Evolutionary conservation across 64 coral and sea anemone genomes (phyloP), one percentile per base, ranked within the genome.

Genomic region (Catalaphyllia jardinei): DNA sequence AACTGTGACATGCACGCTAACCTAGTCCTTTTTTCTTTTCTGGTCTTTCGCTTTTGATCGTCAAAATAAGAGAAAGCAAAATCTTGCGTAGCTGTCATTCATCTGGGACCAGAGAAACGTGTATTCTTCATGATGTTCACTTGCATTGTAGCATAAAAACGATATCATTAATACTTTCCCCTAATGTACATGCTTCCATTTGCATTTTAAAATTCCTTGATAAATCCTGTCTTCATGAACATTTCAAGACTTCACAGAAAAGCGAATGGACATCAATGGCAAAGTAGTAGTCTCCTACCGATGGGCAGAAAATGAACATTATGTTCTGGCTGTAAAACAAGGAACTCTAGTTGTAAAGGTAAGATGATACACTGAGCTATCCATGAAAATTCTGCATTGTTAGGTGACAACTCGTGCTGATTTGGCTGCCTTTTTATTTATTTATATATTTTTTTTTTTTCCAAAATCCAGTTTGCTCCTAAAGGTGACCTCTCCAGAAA

Each of bases 301-400:
- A 20, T 75, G 73, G 73, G 13, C 27, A 39, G 14, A 39, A 17
- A 22, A 75, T 22, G 16, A 8, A 5, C 31, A 42, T 49, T 75
- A 75, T 42, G 73, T 75, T 6, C 16, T 75, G 30, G 73, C 73
- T 39, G 73, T 75, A 42, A 75, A 75, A 17, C 30, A 75, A 75
- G 73, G 73, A 42, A 20, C 16, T 31, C 28, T 75, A 35, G 15
- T 42, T 22, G 38, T 75, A 8, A 42, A 75, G 73, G 73, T 75
- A 75, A 75, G 31, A 42, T 0, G 15, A 15, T 57, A 2, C 54
- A 16, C 7, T 39, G 13, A 20, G 14, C 73, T 75, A 39, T 73
- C 2, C 4, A 42, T 20, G 8, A 31, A 5, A 46, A 46, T 46
- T 46, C n/a, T n/a, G n/a, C 3, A 46, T 46, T 46, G 42, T 46